Conservation (phyloP, 1,140 invertebrate species). For the Uloborus diversus region DNA sequence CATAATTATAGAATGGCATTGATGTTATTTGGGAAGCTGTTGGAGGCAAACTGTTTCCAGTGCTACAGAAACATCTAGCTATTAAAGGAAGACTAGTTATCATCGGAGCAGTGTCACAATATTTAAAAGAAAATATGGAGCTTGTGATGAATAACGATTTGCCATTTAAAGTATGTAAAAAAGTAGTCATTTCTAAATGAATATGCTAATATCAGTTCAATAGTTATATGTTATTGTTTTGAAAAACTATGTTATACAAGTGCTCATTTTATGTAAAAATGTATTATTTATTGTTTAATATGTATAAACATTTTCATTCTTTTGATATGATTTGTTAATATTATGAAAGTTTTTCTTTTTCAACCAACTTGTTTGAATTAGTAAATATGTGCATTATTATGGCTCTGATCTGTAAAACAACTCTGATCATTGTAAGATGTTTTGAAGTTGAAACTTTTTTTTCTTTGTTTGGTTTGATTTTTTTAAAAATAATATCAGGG, state of each 20-base stretch:
- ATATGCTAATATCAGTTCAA: no score
- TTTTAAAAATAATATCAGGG: neutral
- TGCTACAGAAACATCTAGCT: constrained; percentile 59
- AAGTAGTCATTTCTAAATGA: no score
- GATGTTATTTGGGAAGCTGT: constrained; percentile 67
- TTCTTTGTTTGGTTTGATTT: neutral
- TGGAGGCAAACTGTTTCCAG: constrained; percentile 65
- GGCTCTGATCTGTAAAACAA: no score
- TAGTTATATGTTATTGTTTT: no score
- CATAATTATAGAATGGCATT: constrained; percentile 65
- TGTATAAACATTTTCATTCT: neutral
- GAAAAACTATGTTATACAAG: no score
- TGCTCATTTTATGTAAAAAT: no score
- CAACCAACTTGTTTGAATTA: no score
- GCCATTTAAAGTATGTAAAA: constrained; percentile 24
- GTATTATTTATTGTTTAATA: neutral
- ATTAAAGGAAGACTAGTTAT: constrained; percentile 63
- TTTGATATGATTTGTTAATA: no score
- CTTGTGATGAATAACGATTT: neutral
- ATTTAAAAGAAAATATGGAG: constrained; percentile 50
- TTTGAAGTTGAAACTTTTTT: neutral
- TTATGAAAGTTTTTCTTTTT: no score
- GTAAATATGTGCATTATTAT: no score
- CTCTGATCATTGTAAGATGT: no score
- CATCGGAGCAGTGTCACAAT: constrained; percentile 63